Evolutionary conservation across 2,113 vertebrate genomes (phyloP), one percentile per base, ranked within the genome.

Genomic region (Sylvilagus bachmani): DNA sequence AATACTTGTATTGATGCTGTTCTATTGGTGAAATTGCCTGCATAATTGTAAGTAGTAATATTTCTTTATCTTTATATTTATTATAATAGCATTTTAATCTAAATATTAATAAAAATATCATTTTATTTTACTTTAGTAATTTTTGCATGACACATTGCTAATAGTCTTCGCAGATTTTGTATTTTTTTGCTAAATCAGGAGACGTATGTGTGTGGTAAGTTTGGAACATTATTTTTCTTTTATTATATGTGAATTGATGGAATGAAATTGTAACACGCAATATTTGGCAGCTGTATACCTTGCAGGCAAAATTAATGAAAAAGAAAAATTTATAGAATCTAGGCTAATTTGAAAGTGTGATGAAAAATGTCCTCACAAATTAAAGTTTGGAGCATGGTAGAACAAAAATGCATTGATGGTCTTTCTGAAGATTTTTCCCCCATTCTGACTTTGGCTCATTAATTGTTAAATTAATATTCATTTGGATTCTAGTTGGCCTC

Each of bases 271-370:
- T 90, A 90, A 90, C 58, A 91, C 87, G 53, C 87, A 93, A 51
- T 95, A 95, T 95, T 91, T 97, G 86, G 78, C 70, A 93, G 36
- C 70, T 91, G 21, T 96, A 89, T 93, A 97, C 71, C 66, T 86
- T 95, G 74, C 13, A 97, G 96, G 93, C 44, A 97, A 96, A 96
- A 94, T 91, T 94, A 97, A 94, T 97, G 94, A 95, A 94, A 89
- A 95, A 94, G 83, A 94, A 97, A 97, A 82, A 95, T 80, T 88
- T 94, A 66, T 79, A 95, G 44, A 88, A 90, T 92, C 49, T 80
- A 91, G 70, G 22, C 83, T 95, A 95, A 89, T 97, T 92, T 97
- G 53, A 93, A 95, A 80, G 9, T 95, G 51, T 96, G 95, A 93
- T 62, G 78, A 96, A 75, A 81, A 12, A 51, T 91, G 19, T 93